Percentiles rank a stretch among this genome's conserved stretches.
Conservation (phyloP, 2,113 vertebrate species). For the Setophaga coronata region DNA sequence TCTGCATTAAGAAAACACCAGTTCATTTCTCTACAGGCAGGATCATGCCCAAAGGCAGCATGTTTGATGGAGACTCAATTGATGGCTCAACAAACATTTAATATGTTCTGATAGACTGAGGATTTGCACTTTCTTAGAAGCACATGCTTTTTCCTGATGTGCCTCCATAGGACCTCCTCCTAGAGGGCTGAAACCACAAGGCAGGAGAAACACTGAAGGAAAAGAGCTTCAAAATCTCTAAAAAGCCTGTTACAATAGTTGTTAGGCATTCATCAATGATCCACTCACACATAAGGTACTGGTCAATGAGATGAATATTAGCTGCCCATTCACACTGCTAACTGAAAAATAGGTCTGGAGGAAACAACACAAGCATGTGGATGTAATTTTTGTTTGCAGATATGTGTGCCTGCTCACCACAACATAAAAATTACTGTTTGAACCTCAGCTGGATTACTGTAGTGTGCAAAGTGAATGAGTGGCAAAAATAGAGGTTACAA, state of each 20-base stretch:
- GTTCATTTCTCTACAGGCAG: slow-evolving; percentile 9
- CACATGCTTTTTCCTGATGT: background rate
- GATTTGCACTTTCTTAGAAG: background rate
- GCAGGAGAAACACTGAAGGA: background rate
- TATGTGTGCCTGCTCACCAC: no score
- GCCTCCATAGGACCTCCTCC: background rate
- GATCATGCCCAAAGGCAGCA: slow-evolving; percentile 9
- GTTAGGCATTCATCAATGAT: background rate
- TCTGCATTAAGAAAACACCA: background rate
- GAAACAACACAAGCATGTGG: background rate
- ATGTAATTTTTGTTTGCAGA: background rate
- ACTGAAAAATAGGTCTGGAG: background rate
- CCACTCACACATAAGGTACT: background rate
- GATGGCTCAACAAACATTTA: background rate
- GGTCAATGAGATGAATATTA: background rate
- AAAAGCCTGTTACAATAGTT: background rate
- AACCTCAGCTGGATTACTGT: background rate
- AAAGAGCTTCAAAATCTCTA: background rate
- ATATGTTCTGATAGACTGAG: background rate
- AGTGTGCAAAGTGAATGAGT: background rate
- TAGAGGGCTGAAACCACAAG: background rate
- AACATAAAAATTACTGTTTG: background rate
- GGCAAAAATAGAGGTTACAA: background rate
- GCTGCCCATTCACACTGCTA: background rate
- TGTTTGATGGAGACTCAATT: background rate